Evolutionary conservation across 1,140 invertebrate species (phyloP).

Genomic region (Latrodectus geometricus): DNA sequence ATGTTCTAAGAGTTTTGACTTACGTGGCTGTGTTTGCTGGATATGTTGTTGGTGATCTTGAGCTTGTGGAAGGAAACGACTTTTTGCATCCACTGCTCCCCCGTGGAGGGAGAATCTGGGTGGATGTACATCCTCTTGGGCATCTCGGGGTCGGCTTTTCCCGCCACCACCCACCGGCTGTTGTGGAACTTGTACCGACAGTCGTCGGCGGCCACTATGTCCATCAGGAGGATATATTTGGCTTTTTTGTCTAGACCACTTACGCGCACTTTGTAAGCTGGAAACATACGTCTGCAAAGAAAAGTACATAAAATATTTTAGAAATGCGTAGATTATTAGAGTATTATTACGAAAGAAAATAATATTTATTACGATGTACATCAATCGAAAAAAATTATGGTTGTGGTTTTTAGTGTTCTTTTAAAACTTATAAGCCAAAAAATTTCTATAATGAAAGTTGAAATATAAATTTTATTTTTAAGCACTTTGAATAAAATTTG

Average conservation of each 20-base stretch:
- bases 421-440: too few species aligned
- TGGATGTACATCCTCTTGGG: slow-evolving; percentile 99
- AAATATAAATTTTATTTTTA: too few species aligned
- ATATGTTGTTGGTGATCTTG: slow-evolving; percentile 99
- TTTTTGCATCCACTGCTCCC: slow-evolving; percentile 99
- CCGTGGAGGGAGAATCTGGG: slow-evolving; percentile 97
- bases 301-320: too few species aligned
- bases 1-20: slow-evolving; percentile 73
- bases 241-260: slow-evolving; percentile 95
- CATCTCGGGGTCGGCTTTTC: slow-evolving; percentile 96
- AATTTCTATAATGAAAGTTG: too few species aligned
- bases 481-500: too few species aligned
- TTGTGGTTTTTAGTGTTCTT: too few species aligned
- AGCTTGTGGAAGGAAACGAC: slow-evolving; percentile 99
- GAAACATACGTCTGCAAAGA: slow-evolving; percentile 89
- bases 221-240: slow-evolving; percentile 96
- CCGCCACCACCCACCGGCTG: slow-evolving; percentile 80
- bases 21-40: slow-evolving; percentile 99
- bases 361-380: too few species aligned
- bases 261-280: slow-evolving; percentile 96
- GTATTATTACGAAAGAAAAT: too few species aligned
- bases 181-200: slow-evolving; percentile 71
- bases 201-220: slow-evolving; percentile 71
- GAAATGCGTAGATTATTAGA: too few species aligned
- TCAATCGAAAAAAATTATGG: too few species aligned